A percentile compares a stretch with the other conserved stretches of the same genome.
Evolutionary conservation across 1,140 invertebrate genomes (phyloP).

Genomic region (Rhopalosiphum maidis): DNA sequence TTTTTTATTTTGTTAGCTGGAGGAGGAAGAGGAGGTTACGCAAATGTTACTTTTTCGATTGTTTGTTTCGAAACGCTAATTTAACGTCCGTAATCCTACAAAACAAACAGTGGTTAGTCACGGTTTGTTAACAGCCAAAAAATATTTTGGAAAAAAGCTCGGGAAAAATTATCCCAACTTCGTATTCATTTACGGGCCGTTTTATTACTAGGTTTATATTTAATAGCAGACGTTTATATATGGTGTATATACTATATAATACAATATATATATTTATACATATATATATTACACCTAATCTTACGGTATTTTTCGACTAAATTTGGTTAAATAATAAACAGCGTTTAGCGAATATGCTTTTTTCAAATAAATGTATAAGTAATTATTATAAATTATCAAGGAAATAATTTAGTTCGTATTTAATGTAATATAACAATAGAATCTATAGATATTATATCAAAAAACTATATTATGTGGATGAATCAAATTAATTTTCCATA

Average conservation of each 20-base stretch:
- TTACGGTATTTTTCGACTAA: background rate
- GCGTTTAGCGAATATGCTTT: background rate
- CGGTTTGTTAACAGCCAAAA: constrained; percentile 45
- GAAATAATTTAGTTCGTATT: background rate
- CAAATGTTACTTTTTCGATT: constrained; percentile 47
- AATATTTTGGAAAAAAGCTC: background rate
- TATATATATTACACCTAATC: background rate
- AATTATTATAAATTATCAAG: background rate
- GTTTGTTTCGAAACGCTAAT: constrained; percentile 41
- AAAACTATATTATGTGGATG: background rate
- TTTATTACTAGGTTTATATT: background rate
- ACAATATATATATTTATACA: too few relatives aligned
- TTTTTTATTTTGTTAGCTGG: constrained; percentile 3
- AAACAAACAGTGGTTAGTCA: constrained; percentile 50
- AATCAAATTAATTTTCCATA: background rate
- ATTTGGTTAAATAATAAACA: background rate
- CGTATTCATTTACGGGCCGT: background rate
- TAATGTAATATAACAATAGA: background rate
- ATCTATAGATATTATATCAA: background rate
- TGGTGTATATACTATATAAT: background rate
- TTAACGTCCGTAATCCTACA: constrained; percentile 28
- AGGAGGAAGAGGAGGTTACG: background rate
- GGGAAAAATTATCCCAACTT: background rate
- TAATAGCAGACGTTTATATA: background rate
- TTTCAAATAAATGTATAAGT: background rate